phyloP scores from a whole-genome alignment of 1,140 invertebrate genomes.

The Leptopilina clavipes region DNA sequence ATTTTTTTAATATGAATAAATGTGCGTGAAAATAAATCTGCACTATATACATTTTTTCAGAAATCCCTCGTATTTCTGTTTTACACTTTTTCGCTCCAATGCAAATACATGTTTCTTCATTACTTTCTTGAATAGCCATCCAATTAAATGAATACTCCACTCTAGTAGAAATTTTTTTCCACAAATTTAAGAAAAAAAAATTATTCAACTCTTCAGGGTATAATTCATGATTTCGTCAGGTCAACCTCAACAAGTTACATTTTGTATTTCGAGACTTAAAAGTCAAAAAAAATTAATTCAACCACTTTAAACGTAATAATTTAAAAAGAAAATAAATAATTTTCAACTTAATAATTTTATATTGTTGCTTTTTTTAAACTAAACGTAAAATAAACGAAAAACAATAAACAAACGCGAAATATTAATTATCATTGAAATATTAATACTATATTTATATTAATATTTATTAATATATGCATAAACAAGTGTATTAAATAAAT shows the following conservation, averaged over 20 bases:
- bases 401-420: too few species aligned
- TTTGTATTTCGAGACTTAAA: too few species aligned
- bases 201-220: not conserved
- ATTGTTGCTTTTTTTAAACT: too few species aligned
- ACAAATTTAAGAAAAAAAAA: not conserved
- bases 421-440: too few species aligned
- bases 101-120: constrained; percentile 1
- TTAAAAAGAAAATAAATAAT: too few species aligned
- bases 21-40: constrained; percentile 2
- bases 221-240: not conserved
- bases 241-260: not conserved
- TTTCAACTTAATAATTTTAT: too few species aligned
- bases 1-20: not conserved
- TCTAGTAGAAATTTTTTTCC: not conserved
- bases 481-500: too few species aligned
- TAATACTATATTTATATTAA: too few species aligned
- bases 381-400: too few species aligned
- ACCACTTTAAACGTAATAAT: too few species aligned
- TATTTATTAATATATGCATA: too few species aligned
- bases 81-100: not conserved
- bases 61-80: not conserved
- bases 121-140: constrained; percentile 10
- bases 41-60: not conserved
- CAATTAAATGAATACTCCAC: constrained; percentile 13
- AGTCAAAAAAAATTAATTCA: too few species aligned